Evolutionary conservation across 2,888 invertebrate genomes (phyloP), one percentile per base, ranked within the genome.

Genomic region (Pachliopta kotzebuea): DNA sequence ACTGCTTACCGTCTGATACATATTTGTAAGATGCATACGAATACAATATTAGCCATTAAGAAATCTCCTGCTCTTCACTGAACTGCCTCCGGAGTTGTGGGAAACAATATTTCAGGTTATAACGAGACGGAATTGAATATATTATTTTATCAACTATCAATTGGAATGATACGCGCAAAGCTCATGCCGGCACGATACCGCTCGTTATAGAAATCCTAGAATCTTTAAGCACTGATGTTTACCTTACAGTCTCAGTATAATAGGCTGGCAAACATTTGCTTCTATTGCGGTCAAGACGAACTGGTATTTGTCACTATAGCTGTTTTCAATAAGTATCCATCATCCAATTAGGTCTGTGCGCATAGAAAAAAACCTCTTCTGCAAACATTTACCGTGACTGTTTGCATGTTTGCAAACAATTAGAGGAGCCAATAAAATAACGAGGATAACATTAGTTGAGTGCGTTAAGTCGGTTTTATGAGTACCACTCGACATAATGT

Each of bases 351-450:
- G 59, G 24, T 55, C 63, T 45, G n/a, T 18, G 8, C 17, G 23
- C 20, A 45, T 6, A 4, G 49, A 31, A 65, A 68, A 68, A 66
- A 68, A 60, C 0, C 74, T 74, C 74, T 59, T 67, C 56, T 56
- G 68, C 70, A 76, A 79, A 77, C 74, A 70, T 75, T 72, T 68
- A 57, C 67, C 60, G 49, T 68, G 74, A 77, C 29, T 84, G 80
- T 86, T 85, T 77, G 78, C 75, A 71, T 79, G 78, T 77, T 63
- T 74, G 79, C 75, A 79, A 80, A 83, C 82, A 84, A 84, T 81
- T 76, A 76, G 68, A 63, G 65, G 50, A 62, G 67, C 65, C 62
- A 57, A 72, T 70, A 70, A 74, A 76, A 77, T 72, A 76, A 73
- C 76, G 68, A 69, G 72, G 68, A 67, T 66, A 62, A 57, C 64